These are phyloP conservation scores for Takifugu bimaculatus DNA, from an alignment of 2,113 vertebrate species.

Conservation along the genomic window DNA sequence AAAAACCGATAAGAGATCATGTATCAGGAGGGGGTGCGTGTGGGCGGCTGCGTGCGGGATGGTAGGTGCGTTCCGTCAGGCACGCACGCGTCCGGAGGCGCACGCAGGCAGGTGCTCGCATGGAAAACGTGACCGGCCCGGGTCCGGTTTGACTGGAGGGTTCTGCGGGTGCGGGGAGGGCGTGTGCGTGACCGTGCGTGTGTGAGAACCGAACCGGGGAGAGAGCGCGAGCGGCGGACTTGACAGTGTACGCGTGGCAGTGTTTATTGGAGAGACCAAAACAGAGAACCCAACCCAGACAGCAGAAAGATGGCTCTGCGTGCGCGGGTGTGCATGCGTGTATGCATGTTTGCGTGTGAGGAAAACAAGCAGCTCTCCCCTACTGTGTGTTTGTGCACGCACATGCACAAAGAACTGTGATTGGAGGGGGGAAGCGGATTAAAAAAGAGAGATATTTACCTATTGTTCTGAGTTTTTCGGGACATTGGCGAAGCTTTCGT, in stretches of 20 bases:
- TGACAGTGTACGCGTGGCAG: slow-evolving; percentile 93
- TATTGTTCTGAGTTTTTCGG: slow-evolving; percentile 92
- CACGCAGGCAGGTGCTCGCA: too few relatives aligned
- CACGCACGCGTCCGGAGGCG: too few relatives aligned
- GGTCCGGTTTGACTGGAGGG: too few relatives aligned
- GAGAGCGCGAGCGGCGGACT: slow-evolving; percentile 37
- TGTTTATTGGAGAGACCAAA: slow-evolving; percentile 85
- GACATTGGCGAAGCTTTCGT: slow-evolving; percentile 87
- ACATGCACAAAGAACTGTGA: not conserved
- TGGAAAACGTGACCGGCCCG: too few relatives aligned
- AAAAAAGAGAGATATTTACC: slow-evolving; percentile 75
- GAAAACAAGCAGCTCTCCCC: slow-evolving; percentile 45
- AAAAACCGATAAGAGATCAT: not conserved
- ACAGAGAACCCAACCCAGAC: slow-evolving; percentile 80
- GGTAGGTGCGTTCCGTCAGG: not conserved
- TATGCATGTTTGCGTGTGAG: slow-evolving; percentile 12
- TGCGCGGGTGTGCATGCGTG: not conserved
- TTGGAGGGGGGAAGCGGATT: not conserved
- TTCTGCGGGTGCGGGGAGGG: slow-evolving; percentile 18
- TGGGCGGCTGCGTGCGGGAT: slow-evolving; percentile 17
- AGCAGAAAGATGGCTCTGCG: slow-evolving; percentile 70
- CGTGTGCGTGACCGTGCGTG: slow-evolving; percentile 20
- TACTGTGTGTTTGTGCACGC: not conserved
- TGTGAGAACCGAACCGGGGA: not conserved
- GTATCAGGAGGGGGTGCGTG: not conserved